A percentile compares a stretch with the other conserved stretches of the same genome.
These are phyloP conservation scores for Galemys pyrenaicus DNA, from an alignment of 2,113 vertebrate species.

Conservation along the genomic window DNA sequence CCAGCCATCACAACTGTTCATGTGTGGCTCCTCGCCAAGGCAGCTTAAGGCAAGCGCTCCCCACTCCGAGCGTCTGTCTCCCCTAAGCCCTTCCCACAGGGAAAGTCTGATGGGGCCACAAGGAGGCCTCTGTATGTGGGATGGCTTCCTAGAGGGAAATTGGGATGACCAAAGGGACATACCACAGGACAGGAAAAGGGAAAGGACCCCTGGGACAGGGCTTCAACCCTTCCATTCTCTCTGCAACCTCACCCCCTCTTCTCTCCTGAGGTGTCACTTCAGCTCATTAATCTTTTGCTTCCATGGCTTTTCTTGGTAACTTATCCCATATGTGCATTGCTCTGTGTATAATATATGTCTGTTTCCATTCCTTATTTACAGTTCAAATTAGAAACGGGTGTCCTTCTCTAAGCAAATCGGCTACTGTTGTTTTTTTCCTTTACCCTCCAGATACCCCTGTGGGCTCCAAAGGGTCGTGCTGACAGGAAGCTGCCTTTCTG, in stretches of 20 bases:
- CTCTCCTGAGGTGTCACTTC: background rate
- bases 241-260: background rate
- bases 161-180: background rate
- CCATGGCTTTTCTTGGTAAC: background rate
- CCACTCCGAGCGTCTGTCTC: too few relatives aligned
- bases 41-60: background rate
- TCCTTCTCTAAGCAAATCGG: background rate
- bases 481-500: conserved; percentile 15
- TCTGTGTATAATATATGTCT: conserved; percentile 10
- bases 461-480: background rate
- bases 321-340: conserved; percentile 13
- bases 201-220: background rate
- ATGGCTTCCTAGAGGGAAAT: background rate
- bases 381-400: conserved; percentile 37
- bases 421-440: background rate
- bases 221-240: background rate
- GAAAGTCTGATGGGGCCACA: background rate
- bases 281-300: background rate
- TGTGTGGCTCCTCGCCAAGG: background rate
- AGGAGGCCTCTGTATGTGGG: background rate
- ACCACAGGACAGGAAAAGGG: background rate
- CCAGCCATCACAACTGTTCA: too few relatives aligned
- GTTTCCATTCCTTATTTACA: conserved; percentile 42
- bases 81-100: background rate
- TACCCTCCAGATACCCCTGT: background rate